Percentiles rank a stretch among this genome's conserved stretches.
These are phyloP conservation scores for Leptinotarsa rubiginosa DNA, from an alignment of 2,888 invertebrate species.

Conservation along the genomic window DNA sequence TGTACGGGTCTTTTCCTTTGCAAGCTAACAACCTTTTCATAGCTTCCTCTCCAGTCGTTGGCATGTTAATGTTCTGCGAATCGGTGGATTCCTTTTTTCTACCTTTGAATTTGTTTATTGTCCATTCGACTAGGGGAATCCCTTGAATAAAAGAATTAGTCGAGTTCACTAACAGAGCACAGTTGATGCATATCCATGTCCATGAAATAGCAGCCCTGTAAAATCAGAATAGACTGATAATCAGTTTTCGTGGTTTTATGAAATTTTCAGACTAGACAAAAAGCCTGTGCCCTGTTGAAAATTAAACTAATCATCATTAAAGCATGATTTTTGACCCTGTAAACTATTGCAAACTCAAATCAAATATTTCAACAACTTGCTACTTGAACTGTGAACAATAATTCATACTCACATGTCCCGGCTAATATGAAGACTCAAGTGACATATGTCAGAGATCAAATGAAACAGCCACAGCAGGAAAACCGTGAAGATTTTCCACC, in stretches of 20 bases:
- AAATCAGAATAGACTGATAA: conserved; percentile 1
- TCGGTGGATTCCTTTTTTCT: conserved; percentile 61
- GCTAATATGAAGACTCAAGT: conserved; percentile 79
- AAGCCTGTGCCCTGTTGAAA: no score
- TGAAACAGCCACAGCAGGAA: conserved; percentile 83
- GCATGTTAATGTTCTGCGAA: conserved; percentile 79
- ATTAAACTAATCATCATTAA: no score
- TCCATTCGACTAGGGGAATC: conserved; percentile 60
- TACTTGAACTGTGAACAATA: neutral
- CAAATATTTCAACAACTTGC: neutral
- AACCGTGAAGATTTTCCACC: conserved; percentile 70
- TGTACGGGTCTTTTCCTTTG: conserved; percentile 96
- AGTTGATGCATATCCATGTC: conserved; percentile 58
- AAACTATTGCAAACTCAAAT: no score
- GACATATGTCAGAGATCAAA: conserved; percentile 83
- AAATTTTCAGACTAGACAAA: no score
- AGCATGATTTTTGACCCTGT: no score
- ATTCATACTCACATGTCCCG: conserved; percentile 76
- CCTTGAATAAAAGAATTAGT: conserved; percentile 55
- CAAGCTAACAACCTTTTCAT: conserved; percentile 90
- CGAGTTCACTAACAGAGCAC: conserved; percentile 56
- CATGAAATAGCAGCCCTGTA: conserved; percentile 58
- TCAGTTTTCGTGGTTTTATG: no score
- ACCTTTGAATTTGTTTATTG: conserved; percentile 61
- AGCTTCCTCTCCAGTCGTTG: conserved; percentile 93